Base-by-base conservation (phyloP, 2,113 vertebrate genomes). In the Sphaerodactylus townsendi region DNA sequence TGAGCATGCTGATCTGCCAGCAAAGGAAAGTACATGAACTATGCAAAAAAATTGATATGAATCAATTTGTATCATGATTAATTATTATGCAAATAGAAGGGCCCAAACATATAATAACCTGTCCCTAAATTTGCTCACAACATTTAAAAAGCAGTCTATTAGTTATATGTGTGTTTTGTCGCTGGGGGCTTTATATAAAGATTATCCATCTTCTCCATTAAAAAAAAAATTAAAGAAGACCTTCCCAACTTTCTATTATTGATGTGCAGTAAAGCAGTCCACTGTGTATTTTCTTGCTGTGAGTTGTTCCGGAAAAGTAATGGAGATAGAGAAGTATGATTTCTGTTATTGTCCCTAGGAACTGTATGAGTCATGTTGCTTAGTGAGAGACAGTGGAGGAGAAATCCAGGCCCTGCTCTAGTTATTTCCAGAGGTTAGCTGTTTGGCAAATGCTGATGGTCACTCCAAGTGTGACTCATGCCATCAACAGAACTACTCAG, bases 171-270 rank as follows among this genome's bases (percentile, higher is more conserved):
- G 81, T 88, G 81, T 90, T 83, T 85, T 44, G 1, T 59, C 86
- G 80, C 71, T 86, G 56, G 66, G 25, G 71, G 70, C 86, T 56
- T 3, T 65, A 89, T 84, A 92, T 87, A 92, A 92, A 92, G 87
- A 89, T 80, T 15, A 64, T 77, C 92, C 90, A 90, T 88, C 83
- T 92, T 84, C 81, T 92, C 89, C 77, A 48, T 86, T 88, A 91
- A n/a, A 37, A 88, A 74, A n/a, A 62, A 50, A 81, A 85, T 85
- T 77, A 86, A 85, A 81, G 77, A 89, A 90, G 79, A 90, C 84
- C 73, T 78, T 85, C 87, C 86, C 9, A 70, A 14, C 30, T 77
- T 77, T 56, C 74, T 84, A 77, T 84, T 77, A 77, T 70, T 84
- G 44, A 77, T 37, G 23, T 15, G 6, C 77, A 69, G 35, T 59